Evolutionary conservation across 2,888 invertebrate genomes (phyloP), one percentile per base, ranked within the genome.

Genomic region (Zhuqinia jingwanae): DNA sequence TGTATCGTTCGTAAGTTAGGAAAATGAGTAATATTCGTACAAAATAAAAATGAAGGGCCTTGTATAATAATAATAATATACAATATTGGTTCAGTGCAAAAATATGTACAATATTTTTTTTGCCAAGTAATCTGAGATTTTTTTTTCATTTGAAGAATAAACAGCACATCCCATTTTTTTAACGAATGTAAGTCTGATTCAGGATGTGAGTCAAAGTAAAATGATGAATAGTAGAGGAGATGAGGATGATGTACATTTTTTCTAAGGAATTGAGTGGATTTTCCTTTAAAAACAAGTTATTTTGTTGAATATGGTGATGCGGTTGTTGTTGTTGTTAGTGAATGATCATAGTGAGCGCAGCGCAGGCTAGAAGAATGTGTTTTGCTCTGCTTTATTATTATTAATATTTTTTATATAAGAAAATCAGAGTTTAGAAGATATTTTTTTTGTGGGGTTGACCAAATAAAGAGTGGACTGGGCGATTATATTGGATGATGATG

Each of bases 401-500:
- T 36, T 65, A 5, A 36, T n/a, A 2, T 10, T n/a, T 50, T 13
- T 36, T 36, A 36, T 36, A n/a, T 27, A 20, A 42, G 17, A n/a
- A 65, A 42, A 42, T n/a, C n/a, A 11, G 5, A 60, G 10, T 60
- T 27, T 63, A n/a, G n/a, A 11, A 11, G 50, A 50, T 13, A 50
- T 15, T 65, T 65, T 65, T 63, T 42, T 65, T n/a, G 17, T n/a
- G 11, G 11, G 45, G 45, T 68, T 68, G 68, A 68, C 68, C 68
- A 68, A 68, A 68, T 68, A 68, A 45, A 68, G 68, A 68, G 68
- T 6, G 36, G 36, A 30, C 17, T 17, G 42, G 45, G 42, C 45
- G 68, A 45, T n/a, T n/a, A n/a, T n/a, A n/a, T 68, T 68, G 68
- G 68, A 22, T 22, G 45, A 36, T 36, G 5, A 8, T 42, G 5